phyloP scores from a whole-genome alignment of 2,797 vertebrate genomes.

The Amblyraja radiata region DNA sequence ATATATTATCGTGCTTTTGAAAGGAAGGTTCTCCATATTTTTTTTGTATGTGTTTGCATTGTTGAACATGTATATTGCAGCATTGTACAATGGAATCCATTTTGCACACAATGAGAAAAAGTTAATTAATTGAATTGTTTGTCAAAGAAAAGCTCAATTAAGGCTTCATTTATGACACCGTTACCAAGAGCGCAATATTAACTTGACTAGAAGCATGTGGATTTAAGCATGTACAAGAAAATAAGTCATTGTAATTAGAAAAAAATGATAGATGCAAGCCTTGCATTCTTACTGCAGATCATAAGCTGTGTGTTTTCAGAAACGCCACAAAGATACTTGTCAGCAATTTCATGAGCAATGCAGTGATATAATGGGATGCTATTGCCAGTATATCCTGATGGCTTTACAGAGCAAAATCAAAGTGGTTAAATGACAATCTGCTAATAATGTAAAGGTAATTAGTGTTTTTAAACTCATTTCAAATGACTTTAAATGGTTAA shows the following conservation, averaged over 20 bases:
- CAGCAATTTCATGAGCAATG: conserved; percentile 6
- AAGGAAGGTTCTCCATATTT: not conserved
- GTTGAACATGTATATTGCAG: not conserved
- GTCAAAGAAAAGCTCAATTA: not conserved
- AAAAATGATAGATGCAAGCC: not conserved
- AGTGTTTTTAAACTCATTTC: conserved; percentile 23
- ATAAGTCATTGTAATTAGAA: conserved; percentile 3
- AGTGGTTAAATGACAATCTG: conserved; percentile 39
- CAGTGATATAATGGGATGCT: not conserved
- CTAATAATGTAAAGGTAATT: conserved; percentile 39
- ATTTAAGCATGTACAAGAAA: not conserved
- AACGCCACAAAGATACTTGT: not conserved
- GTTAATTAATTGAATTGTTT: not conserved
- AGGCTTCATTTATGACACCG: no score
- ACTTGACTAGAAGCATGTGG: not conserved
- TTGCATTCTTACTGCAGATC: not conserved
- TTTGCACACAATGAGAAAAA: not conserved
- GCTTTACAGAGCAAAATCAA: conserved; percentile 40
- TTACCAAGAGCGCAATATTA: not conserved
- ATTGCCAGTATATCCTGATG: conserved; percentile 26
- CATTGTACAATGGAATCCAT: conserved; percentile 15
- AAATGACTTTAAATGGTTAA: conserved; percentile 38
- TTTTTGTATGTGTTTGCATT: not conserved
- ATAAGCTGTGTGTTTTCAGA: not conserved
- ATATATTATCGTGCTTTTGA: not conserved